Percentiles rank a stretch among this genome's conserved stretches.
Evolutionary conservation across 2,888 invertebrate species (phyloP).

Genomic region (Hypomecis punctinalis): DNA sequence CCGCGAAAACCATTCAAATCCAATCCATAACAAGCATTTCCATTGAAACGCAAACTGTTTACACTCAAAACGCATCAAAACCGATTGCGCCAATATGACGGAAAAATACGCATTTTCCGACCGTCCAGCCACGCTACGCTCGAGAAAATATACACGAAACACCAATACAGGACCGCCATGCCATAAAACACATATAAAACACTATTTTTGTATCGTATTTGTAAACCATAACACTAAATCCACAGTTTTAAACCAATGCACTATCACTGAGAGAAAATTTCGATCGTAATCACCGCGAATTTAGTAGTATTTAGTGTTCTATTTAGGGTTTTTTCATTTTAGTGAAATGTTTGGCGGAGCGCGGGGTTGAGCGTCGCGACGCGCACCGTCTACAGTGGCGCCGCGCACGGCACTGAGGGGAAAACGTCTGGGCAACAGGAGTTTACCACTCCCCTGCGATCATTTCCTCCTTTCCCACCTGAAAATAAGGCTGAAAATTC

Average conservation of each 20-base stretch:
- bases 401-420: constrained; percentile 79
- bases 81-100: constrained; percentile 26
- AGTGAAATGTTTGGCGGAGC: constrained; percentile 52
- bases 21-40: constrained; percentile 25
- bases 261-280: constrained; percentile 26
- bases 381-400: constrained; percentile 79
- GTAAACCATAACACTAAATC: constrained; percentile 55
- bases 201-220: constrained; percentile 75
- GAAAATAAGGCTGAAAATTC: constrained; percentile 46
- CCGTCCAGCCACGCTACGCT: constrained; percentile 39
- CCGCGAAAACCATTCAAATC: constrained; percentile 26
- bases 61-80: constrained; percentile 24
- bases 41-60: constrained; percentile 28
- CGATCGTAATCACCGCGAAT: constrained; percentile 8
- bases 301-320: background rate
- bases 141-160: constrained; percentile 52
- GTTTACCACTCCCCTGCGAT: constrained; percentile 46
- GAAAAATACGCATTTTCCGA: constrained; percentile 38
- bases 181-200: constrained; percentile 73
- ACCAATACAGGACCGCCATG: constrained; percentile 65
- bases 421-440: constrained; percentile 67
- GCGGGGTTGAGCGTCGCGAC: constrained; percentile 71
- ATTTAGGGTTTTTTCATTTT: constrained; percentile 45
- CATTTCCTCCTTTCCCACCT: constrained; percentile 46
- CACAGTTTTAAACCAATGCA: constrained; percentile 24